A percentile compares a stretch with the other conserved stretches of the same genome.
Evolutionary conservation across 1,140 invertebrate genomes (phyloP).

Genomic region (Zaprionus tsacasi): DNA sequence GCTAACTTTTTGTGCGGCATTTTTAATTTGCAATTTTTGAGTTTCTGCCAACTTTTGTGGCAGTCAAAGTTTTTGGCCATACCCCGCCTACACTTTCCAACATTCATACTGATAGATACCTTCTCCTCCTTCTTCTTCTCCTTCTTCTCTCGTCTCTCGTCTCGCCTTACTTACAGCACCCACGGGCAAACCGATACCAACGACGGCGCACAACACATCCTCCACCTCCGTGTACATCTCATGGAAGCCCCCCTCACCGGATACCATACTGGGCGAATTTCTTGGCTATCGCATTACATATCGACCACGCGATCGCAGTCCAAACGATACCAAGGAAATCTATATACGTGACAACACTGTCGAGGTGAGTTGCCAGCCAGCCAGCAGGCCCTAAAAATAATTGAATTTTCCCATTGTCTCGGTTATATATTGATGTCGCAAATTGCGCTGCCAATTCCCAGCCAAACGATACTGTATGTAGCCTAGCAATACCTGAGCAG

Average conservation of each 20-base stretch:
- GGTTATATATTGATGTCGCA: no score
- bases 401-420: slow-evolving; percentile 66
- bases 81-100: slow-evolving; percentile 5
- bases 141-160: background rate
- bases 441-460: background rate
- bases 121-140: slow-evolving; percentile 10
- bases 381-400: slow-evolving; percentile 28
- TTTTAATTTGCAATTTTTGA: slow-evolving; percentile 81
- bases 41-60: slow-evolving; percentile 60
- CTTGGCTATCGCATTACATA: slow-evolving; percentile 90
- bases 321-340: slow-evolving; percentile 87
- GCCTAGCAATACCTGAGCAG: background rate
- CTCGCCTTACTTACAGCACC: slow-evolving; percentile 86
- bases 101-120: slow-evolving; percentile 15
- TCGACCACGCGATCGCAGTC: slow-evolving; percentile 86
- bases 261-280: slow-evolving; percentile 92
- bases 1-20: slow-evolving; percentile 65
- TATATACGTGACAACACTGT: slow-evolving; percentile 88
- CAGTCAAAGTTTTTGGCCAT: slow-evolving; percentile 47
- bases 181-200: slow-evolving; percentile 89
- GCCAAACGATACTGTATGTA: background rate
- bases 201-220: slow-evolving; percentile 89
- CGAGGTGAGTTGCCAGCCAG: slow-evolving; percentile 85
- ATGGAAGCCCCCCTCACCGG: slow-evolving; percentile 88
- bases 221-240: slow-evolving; percentile 89